Evolutionary conservation across 1,140 invertebrate genomes (phyloP).

Genomic region (Hyles vespertilio): DNA sequence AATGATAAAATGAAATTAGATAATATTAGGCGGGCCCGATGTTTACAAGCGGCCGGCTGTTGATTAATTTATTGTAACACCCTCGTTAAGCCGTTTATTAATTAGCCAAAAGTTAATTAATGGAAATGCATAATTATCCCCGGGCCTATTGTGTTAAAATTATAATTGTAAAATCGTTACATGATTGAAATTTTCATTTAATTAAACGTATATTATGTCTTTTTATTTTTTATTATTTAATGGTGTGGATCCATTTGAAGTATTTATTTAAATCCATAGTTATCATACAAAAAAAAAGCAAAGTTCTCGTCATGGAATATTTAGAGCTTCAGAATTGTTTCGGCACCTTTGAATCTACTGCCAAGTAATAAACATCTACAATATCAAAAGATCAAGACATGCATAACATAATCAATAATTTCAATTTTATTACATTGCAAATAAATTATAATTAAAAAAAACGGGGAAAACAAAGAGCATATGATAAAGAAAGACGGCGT

Average conservation of each 20-base stretch:
- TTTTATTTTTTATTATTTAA: not conserved
- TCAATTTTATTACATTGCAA: too few species aligned
- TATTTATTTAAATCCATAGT: not conserved
- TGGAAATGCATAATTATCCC: conserved; percentile 32
- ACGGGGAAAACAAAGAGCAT: conserved; percentile 5
- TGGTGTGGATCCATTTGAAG: not conserved
- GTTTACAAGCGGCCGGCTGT: conserved; percentile 26
- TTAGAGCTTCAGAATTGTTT: too few species aligned
- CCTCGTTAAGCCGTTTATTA: conserved; percentile 63
- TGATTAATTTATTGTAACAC: conserved; percentile 68
- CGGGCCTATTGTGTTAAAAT: conserved; percentile 22
- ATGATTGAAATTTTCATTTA: conserved; percentile 8
- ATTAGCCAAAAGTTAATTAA: conserved; percentile 64
- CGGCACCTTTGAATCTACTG: too few species aligned
- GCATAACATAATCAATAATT: too few species aligned
- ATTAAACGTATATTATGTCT: conserved; percentile 4
- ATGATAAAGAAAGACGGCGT: conserved; percentile 14
- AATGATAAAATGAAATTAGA: not conserved
- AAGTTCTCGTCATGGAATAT: not conserved
- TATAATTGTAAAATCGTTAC: conserved; percentile 7
- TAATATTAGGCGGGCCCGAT: conserved; percentile 4
- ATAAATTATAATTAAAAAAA: not conserved
- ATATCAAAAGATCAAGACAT: too few species aligned
- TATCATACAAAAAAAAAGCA: not conserved
- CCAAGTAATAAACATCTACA: too few species aligned